Percentiles rank a stretch among this genome's conserved stretches.
phyloP scores from a whole-genome alignment of 2,797 vertebrate genomes.

The Protonibea diacanthus region DNA sequence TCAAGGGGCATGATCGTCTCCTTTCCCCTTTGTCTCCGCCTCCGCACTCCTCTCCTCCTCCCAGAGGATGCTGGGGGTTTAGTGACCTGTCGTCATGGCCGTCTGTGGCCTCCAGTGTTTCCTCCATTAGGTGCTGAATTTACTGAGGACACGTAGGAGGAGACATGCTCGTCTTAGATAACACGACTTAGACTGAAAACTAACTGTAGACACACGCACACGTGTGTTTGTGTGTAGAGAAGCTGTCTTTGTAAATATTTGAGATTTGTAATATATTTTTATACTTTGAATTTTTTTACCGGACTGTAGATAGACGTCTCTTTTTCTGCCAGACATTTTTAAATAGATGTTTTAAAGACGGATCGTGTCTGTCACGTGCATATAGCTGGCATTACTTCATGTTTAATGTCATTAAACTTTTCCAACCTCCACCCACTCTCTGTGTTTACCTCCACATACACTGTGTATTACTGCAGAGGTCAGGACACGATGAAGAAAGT shows the following conservation, averaged over 20 bases:
- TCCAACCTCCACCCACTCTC: conserved; percentile 21
- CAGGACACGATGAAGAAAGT: no score
- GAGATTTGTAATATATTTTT: conserved; percentile 99
- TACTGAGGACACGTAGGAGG: conserved; percentile 50
- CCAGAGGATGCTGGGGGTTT: conserved; percentile 62
- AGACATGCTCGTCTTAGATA: conserved; percentile 59
- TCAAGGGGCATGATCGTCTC: conserved; percentile 4
- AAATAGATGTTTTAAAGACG: conserved; percentile 66
- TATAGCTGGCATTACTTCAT: conserved; percentile 52
- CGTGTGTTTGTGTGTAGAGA: conserved; percentile 77
- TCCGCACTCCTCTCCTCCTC: not conserved
- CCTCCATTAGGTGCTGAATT: conserved; percentile 70
- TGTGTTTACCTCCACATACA: not conserved
- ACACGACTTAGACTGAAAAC: conserved; percentile 61
- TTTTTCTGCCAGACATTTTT: conserved; percentile 63
- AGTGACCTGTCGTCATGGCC: conserved; percentile 30
- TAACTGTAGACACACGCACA: conserved; percentile 58
- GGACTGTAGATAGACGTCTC: conserved; percentile 80
- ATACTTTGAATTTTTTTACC: conserved; percentile 82
- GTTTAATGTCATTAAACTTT: conserved; percentile 68
- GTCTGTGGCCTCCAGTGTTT: conserved; percentile 48
- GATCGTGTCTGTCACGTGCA: conserved; percentile 55
- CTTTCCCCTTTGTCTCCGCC: not conserved
- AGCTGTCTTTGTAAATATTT: conserved; percentile 95
- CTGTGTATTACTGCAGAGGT: no score